Evolutionary conservation across 2,888 invertebrate genomes (phyloP).

Genomic region (Brenthis daphne): DNA sequence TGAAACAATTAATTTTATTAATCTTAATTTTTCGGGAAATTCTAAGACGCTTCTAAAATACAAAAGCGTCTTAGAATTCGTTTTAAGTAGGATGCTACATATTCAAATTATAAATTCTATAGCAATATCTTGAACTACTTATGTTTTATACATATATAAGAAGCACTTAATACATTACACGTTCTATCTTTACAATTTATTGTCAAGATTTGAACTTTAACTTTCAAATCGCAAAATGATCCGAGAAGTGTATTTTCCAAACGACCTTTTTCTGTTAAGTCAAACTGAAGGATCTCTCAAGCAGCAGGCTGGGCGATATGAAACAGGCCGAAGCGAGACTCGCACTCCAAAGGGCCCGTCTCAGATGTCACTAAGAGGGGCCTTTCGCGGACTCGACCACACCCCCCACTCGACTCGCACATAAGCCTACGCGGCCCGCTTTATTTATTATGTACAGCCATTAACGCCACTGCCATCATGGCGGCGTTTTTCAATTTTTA

Average conservation of each 20-base stretch:
- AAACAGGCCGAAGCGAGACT: conserved; percentile 76
- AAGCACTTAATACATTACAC: neutral
- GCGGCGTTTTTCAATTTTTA: conserved; percentile 81
- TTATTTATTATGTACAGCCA: conserved; percentile 82
- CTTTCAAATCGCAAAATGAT: conserved; percentile 47
- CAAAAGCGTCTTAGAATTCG: too few species aligned
- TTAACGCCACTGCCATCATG: conserved; percentile 80
- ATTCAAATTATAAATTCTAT: too few species aligned
- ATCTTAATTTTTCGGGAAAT: too few species aligned
- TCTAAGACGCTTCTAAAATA: too few species aligned
- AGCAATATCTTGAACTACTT: too few species aligned
- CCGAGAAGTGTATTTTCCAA: conserved; percentile 62
- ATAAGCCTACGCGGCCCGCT: conserved; percentile 78
- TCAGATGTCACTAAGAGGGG: conserved; percentile 79
- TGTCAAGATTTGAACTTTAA: conserved; percentile 29
- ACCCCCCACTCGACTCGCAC: conserved; percentile 79
- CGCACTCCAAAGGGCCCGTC: conserved; percentile 78
- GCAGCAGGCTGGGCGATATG: conserved; percentile 76
- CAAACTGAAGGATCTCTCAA: conserved; percentile 77
- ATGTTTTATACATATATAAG: neutral
- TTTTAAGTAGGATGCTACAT: too few species aligned
- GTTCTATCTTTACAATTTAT: conserved; percentile 3
- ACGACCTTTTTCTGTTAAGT: conserved; percentile 77
- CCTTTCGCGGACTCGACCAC: conserved; percentile 79
- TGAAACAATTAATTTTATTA: too few species aligned